These are phyloP conservation scores for Eugnorisma glareosa DNA, from an alignment of 2,888 invertebrate species.

Conservation along the genomic window DNA sequence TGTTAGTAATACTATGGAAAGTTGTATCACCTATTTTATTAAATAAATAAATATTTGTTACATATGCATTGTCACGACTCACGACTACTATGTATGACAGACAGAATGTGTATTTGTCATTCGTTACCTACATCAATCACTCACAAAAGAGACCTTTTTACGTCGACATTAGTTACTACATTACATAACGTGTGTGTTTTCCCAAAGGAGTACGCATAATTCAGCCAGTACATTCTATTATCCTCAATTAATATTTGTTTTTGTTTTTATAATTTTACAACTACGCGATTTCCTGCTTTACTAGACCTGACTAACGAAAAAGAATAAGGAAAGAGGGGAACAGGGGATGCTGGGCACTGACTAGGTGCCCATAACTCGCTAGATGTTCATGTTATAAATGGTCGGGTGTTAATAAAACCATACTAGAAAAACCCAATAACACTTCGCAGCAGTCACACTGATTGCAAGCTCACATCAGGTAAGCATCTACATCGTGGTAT, in stretches of 20 bases:
- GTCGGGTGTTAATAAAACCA: too few relatives aligned
- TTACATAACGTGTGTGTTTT: background rate
- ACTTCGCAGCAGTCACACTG: too few relatives aligned
- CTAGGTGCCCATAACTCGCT: too few relatives aligned
- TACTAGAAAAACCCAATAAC: too few relatives aligned
- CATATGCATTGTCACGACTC: background rate
- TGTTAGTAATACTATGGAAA: slow-evolving; percentile 36
- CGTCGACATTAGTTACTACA: background rate
- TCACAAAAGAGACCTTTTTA: background rate
- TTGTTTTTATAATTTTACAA: background rate
- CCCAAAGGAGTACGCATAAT: background rate
- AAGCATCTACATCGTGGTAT: too few relatives aligned
- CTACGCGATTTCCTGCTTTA: too few relatives aligned
- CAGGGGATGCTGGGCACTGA: too few relatives aligned
- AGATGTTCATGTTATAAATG: too few relatives aligned
- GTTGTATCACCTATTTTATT: slow-evolving; percentile 27
- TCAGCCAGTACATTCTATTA: background rate
- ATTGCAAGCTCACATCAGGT: too few relatives aligned
- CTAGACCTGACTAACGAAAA: too few relatives aligned
- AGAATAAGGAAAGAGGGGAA: too few relatives aligned
- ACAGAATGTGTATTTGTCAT: slow-evolving; percentile 17
- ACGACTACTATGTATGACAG: background rate
- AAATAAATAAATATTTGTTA: slow-evolving; percentile 3
- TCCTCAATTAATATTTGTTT: background rate
- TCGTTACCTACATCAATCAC: background rate